Evolutionary conservation across 2,113 vertebrate species (phyloP), one percentile per base, ranked within the genome.

Genomic region (Entomyzon cyanotis): DNA sequence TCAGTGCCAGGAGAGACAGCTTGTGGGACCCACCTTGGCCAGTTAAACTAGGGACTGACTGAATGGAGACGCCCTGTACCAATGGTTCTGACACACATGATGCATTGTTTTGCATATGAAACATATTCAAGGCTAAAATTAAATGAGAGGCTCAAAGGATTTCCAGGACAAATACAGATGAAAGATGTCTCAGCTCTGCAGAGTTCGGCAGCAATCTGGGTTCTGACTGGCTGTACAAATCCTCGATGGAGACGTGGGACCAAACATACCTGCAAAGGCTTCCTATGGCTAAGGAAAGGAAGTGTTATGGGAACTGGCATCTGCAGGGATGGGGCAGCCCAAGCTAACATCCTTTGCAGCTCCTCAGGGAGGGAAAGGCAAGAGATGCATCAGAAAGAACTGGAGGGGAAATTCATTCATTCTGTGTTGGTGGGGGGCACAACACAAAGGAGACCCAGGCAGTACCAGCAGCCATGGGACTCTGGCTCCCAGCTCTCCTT

Each of bases 351-450:
- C 4, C 9, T 49, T 44, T 30, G 44, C 33, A 95, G 35, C 27
- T 87, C 27, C 65, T 47, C 0, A 0, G 10, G n/a, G 17, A 8
- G 5, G 4, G 9, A 35, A 50, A 79, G 27, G 11, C 15, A 37
- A 84, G 39, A 84, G 33, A 39, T 42, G 25, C 3, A 12, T 33
- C 35, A 47, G 42, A 89, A 76, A 62, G n/a, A 78, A 60, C 27
- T 3, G 2, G 27, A 59, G 42, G 12, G 12, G 24, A 64, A 63
- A 82, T 68, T 28, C 2, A 41, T 50, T 82, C 35, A 41, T 15
- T 20, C 11, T 4, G 1, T 12, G 4, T 30, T 6, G 5, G 8
- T 31, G 8, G 2, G 31, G 6, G n/a, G 5, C 41, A 59, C 18
- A 65, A 47, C 22, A 35, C 24, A 69, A 56, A 56, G n/a, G 15